phyloP scores from a whole-genome alignment of 2,113 vertebrate genomes.

The Orthochromis indermauri region DNA sequence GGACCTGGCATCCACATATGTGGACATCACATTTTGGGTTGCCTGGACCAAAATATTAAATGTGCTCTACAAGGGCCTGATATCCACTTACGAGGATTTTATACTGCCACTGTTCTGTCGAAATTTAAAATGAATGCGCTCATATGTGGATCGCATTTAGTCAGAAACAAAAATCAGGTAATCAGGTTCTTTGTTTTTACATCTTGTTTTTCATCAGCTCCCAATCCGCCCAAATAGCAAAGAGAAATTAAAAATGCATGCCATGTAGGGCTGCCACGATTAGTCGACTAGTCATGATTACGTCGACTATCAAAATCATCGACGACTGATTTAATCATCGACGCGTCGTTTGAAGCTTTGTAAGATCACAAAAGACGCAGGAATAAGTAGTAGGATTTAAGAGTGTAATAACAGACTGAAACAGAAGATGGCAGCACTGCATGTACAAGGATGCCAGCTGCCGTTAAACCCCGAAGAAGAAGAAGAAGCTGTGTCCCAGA shows the following conservation, averaged over 20 bases:
- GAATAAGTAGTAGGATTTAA: too few relatives aligned
- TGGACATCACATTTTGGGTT: neutral
- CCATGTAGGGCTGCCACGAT: neutral
- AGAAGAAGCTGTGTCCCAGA: too few relatives aligned
- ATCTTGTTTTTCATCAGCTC: neutral
- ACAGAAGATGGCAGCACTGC: too few relatives aligned
- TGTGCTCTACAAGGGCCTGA: neutral
- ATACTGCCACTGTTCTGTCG: neutral
- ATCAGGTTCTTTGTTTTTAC: neutral
- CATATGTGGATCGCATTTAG: neutral
- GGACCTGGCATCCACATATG: neutral
- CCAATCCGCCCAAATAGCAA: fast-evolving
- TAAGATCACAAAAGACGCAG: too few relatives aligned
- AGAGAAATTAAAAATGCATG: neutral
- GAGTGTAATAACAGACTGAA: too few relatives aligned
- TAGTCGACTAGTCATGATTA: too few relatives aligned
- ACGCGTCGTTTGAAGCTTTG: too few relatives aligned
- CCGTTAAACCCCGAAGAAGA: too few relatives aligned
- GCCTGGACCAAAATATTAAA: neutral
- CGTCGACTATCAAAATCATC: too few relatives aligned
- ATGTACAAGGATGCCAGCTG: too few relatives aligned
- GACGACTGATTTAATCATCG: too few relatives aligned
- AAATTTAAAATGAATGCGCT: neutral
- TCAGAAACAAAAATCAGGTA: neutral
- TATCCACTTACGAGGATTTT: neutral